Conservation (phyloP, 1,140 invertebrate genomes). For the Wiebesia pumilae region DNA sequence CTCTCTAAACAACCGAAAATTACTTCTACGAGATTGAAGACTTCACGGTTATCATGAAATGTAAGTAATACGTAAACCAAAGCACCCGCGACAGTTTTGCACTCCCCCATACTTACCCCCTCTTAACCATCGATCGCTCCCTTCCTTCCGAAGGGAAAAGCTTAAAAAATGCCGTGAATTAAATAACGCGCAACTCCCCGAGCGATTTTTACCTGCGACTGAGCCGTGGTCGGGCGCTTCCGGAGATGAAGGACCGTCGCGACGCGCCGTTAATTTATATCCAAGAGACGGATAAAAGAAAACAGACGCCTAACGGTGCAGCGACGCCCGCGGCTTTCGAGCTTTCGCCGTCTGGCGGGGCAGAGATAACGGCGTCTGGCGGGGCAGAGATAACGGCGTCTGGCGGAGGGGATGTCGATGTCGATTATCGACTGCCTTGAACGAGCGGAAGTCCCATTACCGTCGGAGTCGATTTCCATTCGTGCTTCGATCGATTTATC, state of each 20-base stretch:
- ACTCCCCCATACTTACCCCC: neutral
- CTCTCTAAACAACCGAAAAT: no score
- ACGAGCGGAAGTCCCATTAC: no score
- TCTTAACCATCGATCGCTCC: neutral
- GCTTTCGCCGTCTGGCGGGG: neutral
- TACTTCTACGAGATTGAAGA: no score
- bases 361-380: neutral
- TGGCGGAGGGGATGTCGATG: neutral
- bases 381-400: neutral
- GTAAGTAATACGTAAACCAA: no score
- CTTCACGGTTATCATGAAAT: no score
- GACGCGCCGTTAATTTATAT: conserved; percentile 45
- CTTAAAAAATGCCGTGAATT: no score
- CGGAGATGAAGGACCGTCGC: conserved; percentile 35
- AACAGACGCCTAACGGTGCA: conserved; percentile 31
- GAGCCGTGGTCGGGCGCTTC: neutral
- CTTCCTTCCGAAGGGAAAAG: no score
- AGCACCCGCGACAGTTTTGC: no score
- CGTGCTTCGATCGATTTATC: no score
- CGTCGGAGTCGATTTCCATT: no score
- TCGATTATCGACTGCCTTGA: no score
- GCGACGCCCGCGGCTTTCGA: neutral
- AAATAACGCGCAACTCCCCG: neutral
- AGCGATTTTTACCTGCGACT: neutral
- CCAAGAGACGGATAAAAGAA: neutral